Evolutionary conservation across 2,113 vertebrate species (phyloP).

Genomic region (Miniopterus natalensis): DNA sequence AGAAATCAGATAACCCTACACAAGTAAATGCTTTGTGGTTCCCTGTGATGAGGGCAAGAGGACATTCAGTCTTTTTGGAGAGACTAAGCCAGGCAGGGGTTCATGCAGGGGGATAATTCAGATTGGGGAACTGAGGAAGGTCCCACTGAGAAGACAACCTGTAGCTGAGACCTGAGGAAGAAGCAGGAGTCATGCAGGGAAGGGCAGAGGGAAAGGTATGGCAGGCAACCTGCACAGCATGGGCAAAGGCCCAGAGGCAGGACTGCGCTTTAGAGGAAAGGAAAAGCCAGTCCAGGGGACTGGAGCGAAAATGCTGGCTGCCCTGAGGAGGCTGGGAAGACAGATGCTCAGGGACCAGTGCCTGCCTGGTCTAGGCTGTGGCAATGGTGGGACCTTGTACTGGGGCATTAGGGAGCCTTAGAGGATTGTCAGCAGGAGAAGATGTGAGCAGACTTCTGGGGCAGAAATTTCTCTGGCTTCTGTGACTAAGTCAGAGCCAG

Average conservation of each 20-base stretch:
- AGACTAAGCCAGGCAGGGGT: not conserved
- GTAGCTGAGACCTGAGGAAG: not conserved
- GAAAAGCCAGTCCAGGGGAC: not conserved
- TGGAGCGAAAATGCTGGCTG: not conserved
- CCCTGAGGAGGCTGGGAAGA: not conserved
- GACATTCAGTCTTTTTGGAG: not conserved
- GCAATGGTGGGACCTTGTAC: not conserved
- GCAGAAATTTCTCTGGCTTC: not conserved
- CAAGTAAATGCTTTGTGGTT: not conserved
- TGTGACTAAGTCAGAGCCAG: not conserved
- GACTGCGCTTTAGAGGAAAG: not conserved
- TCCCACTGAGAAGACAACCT: not conserved
- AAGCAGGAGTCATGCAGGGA: not conserved
- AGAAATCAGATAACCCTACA: not conserved
- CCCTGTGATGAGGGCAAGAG: not conserved
- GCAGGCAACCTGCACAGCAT: not conserved
- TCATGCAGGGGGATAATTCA: no score
- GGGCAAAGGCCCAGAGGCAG: not conserved
- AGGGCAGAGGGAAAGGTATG: not conserved
- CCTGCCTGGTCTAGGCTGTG: not conserved
- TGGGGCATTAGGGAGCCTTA: not conserved
- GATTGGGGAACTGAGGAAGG: not conserved
- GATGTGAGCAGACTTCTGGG: not conserved
- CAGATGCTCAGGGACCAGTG: not conserved
- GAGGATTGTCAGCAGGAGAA: not conserved